phyloP scores from a whole-genome alignment of 2,797 vertebrate genomes.

The Galaxias olidus region DNA sequence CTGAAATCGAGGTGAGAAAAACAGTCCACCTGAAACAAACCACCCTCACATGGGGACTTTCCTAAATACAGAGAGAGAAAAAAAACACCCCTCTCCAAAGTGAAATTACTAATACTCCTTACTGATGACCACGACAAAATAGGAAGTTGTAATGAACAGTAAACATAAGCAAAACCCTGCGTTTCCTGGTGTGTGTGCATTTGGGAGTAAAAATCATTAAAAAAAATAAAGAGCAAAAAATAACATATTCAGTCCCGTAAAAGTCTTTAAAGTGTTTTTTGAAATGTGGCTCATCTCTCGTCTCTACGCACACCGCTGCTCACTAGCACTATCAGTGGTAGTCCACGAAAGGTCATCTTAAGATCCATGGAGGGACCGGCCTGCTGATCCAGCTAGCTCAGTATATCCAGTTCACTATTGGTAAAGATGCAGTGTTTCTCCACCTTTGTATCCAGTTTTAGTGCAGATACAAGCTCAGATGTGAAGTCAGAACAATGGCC shows the following conservation, averaged over 20 bases:
- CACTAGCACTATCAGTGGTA: slow-evolving; percentile 22
- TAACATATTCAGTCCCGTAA: neutral
- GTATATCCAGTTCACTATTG: slow-evolving; percentile 61
- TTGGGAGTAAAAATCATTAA: neutral
- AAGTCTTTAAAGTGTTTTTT: slow-evolving; percentile 29
- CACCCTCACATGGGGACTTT: slow-evolving; percentile 22
- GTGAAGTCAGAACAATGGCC: neutral
- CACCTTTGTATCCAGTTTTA: slow-evolving; percentile 31
- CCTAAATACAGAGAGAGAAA: slow-evolving; percentile 5
- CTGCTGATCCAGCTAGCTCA: slow-evolving; percentile 49
- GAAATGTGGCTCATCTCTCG: slow-evolving; percentile 57
- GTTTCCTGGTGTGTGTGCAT: slow-evolving; percentile 15
- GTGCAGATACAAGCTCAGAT: slow-evolving; percentile 57
- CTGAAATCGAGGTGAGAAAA: slow-evolving; percentile 12
- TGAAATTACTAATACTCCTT: slow-evolving; percentile 13
- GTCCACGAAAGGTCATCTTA: neutral
- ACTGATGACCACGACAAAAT: slow-evolving; percentile 6
- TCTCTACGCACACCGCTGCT: slow-evolving; percentile 32
- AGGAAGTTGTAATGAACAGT: slow-evolving; percentile 27
- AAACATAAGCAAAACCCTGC: slow-evolving; percentile 43
- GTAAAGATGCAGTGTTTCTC: slow-evolving; percentile 36
- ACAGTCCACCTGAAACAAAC: slow-evolving; percentile 39
- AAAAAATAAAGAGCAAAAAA: neutral
- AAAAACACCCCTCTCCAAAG: slow-evolving; percentile 3
- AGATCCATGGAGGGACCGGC: slow-evolving; percentile 1